These are phyloP conservation scores for Menidia beryllina DNA, from an alignment of 2,113 vertebrate species.

Conservation along the genomic window DNA sequence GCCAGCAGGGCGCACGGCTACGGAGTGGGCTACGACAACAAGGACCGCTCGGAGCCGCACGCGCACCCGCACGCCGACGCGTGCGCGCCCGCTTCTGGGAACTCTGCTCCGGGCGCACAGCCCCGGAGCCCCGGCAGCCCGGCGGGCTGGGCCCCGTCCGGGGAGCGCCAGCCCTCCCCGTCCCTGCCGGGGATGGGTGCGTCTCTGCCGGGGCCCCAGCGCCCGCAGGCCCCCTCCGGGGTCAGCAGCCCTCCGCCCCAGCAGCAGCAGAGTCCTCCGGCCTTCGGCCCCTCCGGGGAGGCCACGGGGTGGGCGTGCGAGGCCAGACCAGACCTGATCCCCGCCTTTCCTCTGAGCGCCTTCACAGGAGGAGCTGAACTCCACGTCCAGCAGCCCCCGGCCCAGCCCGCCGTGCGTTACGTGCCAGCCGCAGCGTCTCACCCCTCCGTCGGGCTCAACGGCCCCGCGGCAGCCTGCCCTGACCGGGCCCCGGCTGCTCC, in stretches of 20 bases:
- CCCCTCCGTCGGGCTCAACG: conserved; percentile 59
- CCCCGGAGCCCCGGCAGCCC: conserved; percentile 49
- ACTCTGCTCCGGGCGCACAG: conserved; percentile 38
- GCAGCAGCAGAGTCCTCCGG: conserved; percentile 46
- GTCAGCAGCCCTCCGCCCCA: conserved; percentile 57
- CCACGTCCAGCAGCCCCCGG: conserved; percentile 48
- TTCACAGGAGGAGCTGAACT: conserved; percentile 68
- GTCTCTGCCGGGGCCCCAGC: conserved; percentile 51
- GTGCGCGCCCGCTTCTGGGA: conserved; percentile 50
- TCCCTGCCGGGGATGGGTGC: conserved; percentile 33
- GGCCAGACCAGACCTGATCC: conserved; percentile 50
- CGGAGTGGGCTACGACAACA: conserved; percentile 78
- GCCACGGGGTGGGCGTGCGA: conserved; percentile 40
- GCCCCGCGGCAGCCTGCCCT: conserved; percentile 37
- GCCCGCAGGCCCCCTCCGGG: conserved; percentile 55
- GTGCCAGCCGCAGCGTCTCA: conserved; percentile 33
- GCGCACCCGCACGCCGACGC: conserved; percentile 61
- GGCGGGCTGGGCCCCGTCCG: conserved; percentile 62
- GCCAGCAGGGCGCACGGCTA: conserved; percentile 61
- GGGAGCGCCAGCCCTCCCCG: conserved; percentile 48
- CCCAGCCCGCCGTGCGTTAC: conserved; percentile 40
- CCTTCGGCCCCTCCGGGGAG: conserved; percentile 29
- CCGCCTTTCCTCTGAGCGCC: conserved; percentile 66
- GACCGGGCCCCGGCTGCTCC: conserved; percentile 21
- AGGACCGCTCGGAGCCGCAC: conserved; percentile 62